Base-by-base conservation (phyloP, 2,888 invertebrate species). In the Crocallis elinguaria region DNA sequence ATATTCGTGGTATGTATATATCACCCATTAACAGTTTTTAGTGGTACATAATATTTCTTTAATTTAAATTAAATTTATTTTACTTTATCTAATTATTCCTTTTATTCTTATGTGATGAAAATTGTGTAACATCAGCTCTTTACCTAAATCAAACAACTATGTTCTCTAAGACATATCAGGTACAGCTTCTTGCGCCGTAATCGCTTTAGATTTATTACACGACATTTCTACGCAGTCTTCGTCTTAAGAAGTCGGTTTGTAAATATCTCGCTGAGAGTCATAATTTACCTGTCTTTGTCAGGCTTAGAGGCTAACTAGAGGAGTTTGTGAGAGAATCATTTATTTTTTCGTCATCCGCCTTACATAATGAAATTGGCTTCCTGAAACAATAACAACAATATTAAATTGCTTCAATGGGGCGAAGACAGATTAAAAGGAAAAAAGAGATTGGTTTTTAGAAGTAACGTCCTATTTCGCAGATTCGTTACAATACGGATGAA, bases 231-330 rank as follows among this genome's bases (percentile, higher is more conserved):
- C 46, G 39, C 57, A 49, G 50, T 49, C 25, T 45, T 45, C 49
- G 41, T 38, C 39, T 39, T 48, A 54, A 51, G 56, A 54, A 57
- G 43, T 38, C 41, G 33, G 41, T 56, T 53, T 60, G 44, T 58
- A 54, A 52, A 57, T 49, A 53, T 55, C 49, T 58, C 49, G 32
- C 35, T 39, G 37, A 39, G 38, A 54, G 43, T 49, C 41, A 59
- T 57, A 46, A 62, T 59, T 57, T 53, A 62, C 62, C 58, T 64
- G 62, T 60, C 59, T 57, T 59, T 53, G 60, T 57, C 62, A 64
- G 60, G 44, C 58, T 63, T 48, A 52, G 29, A 38, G 41, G 45
- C 50, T 55, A 49, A 54, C 48, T 38, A 56, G 35, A 39, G 23
- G n/a, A 43, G 30, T 21, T 55, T 36, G 23, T 12, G 41, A 30